Conservation (phyloP, 2,797 vertebrate genomes). For the Gambusia yucatana region DNA sequence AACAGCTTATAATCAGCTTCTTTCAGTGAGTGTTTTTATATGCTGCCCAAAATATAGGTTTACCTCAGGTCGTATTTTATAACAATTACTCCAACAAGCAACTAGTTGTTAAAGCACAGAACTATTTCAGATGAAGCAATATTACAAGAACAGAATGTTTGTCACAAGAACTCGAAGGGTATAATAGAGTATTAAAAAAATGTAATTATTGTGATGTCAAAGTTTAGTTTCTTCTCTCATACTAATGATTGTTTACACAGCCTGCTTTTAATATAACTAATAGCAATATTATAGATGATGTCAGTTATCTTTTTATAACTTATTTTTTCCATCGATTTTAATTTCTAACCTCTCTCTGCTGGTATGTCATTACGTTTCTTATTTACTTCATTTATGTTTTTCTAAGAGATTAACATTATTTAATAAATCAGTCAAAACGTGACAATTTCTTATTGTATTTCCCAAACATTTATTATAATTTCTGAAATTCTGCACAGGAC, state of each 20-base stretch:
- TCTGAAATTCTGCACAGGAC: neutral
- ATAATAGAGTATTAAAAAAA: neutral
- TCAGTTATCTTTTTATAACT: neutral
- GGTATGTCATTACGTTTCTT: neutral
- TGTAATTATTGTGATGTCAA: neutral
- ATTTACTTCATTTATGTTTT: neutral
- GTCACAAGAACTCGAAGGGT: neutral
- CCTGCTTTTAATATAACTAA: neutral
- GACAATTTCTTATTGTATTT: slow-evolving; percentile 7
- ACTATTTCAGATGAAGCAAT: neutral
- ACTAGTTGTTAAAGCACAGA: neutral
- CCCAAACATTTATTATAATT: neutral
- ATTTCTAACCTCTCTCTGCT: neutral
- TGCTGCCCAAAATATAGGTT: neutral
- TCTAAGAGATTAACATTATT: neutral
- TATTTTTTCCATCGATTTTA: neutral
- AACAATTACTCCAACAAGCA: neutral
- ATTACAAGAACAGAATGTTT: neutral
- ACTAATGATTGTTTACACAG: neutral
- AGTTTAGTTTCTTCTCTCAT: neutral
- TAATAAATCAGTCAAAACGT: neutral
- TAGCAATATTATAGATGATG: neutral
- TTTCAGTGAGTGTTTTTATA: slow-evolving; percentile 1
- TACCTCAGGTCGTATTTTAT: neutral
- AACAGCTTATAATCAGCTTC: neutral